Conservation (phyloP, 2,797 vertebrate genomes). For the Spheniscus humboldti region DNA sequence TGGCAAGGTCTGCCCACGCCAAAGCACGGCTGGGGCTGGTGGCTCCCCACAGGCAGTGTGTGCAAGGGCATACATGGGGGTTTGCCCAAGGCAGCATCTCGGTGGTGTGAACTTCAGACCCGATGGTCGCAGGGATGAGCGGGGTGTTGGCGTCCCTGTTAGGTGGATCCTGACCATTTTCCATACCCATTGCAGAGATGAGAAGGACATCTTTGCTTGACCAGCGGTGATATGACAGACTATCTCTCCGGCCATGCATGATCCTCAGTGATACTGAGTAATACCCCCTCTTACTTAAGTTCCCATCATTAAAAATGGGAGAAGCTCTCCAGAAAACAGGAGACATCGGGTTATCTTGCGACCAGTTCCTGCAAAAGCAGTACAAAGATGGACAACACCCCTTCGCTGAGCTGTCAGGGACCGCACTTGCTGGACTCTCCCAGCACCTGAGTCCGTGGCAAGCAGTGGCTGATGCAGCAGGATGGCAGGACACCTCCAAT, state of each 20-base stretch:
- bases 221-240: background rate
- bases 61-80: accelerated
- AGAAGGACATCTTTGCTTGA: background rate
- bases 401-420: background rate
- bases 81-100: background rate
- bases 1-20: background rate
- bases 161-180: background rate
- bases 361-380: background rate
- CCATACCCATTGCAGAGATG: accelerated
- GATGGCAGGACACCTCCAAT: background rate
- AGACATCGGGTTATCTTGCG: background rate
- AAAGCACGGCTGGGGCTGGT: accelerated
- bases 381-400: background rate
- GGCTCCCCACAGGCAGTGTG: accelerated
- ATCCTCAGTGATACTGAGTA: background rate
- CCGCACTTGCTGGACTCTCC: background rate
- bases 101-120: background rate
- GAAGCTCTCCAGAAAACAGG: background rate
- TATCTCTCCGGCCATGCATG: background rate
- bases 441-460: background rate
- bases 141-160: accelerated
- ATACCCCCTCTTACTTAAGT: background rate
- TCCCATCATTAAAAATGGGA: background rate
- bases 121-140: accelerated
- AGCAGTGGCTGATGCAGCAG: background rate